Evolutionary conservation across 2,888 invertebrate genomes (phyloP).

Genomic region (Apotomis betuletana): DNA sequence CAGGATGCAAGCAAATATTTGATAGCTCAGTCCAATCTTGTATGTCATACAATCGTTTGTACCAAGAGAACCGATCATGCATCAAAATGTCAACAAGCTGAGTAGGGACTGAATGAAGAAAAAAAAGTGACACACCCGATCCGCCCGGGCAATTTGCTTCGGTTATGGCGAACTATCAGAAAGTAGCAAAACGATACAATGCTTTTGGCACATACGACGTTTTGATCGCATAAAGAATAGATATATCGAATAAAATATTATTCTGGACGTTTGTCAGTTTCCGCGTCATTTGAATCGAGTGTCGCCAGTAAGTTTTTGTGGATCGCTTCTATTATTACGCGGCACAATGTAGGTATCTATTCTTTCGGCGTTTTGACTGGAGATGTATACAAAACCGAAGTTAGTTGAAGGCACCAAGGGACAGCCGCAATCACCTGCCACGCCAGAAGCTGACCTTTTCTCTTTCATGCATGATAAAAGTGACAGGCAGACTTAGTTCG

Average conservation of each 20-base stretch:
- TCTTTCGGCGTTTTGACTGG: conserved; percentile 29
- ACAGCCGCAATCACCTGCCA: conserved; percentile 7
- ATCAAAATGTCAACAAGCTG: conserved; percentile 69
- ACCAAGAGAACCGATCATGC: conserved; percentile 62
- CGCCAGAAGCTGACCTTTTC: background rate
- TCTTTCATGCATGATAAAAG: background rate
- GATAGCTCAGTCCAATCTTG: conserved; percentile 40
- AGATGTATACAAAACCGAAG: conserved; percentile 26
- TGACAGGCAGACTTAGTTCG: background rate
- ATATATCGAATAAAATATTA: conserved; percentile 59
- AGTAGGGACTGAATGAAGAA: conserved; percentile 60
- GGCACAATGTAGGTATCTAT: conserved; percentile 27
- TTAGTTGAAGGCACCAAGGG: conserved; percentile 1
- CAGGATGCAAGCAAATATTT: conserved; percentile 41
- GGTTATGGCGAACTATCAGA: conserved; percentile 53
- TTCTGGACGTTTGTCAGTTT: conserved; percentile 54
- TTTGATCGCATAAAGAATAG: conserved; percentile 43
- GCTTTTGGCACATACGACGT: conserved; percentile 26
- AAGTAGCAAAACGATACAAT: conserved; percentile 26
- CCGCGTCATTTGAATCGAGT: conserved; percentile 51
- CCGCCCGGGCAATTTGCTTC: conserved; percentile 71
- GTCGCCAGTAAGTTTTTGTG: conserved; percentile 40
- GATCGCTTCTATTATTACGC: conserved; percentile 31
- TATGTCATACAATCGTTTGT: conserved; percentile 50
- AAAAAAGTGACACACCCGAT: conserved; percentile 54